Percentiles rank a stretch among this genome's conserved stretches.
Evolutionary conservation across 2,797 vertebrate genomes (phyloP).

Genomic region (Agapornis canus): DNA sequence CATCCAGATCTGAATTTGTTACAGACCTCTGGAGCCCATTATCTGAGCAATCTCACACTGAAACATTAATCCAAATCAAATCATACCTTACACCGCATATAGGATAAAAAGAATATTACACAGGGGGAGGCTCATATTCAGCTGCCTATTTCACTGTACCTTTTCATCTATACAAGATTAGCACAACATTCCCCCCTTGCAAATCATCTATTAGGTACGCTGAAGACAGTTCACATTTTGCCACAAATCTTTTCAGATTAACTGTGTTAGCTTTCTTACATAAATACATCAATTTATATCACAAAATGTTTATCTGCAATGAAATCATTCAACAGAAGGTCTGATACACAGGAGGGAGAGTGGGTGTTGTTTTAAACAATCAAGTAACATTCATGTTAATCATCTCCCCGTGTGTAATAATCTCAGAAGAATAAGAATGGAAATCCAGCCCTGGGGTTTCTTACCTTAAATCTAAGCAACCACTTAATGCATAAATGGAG

Average conservation of each 20-base stretch:
- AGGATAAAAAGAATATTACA: slow-evolving; percentile 83
- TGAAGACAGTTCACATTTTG: slow-evolving; percentile 7
- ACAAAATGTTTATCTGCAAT: not conserved
- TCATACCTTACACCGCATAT: slow-evolving; percentile 74
- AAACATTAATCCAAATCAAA: slow-evolving; percentile 30
- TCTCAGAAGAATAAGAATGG: slow-evolving; percentile 78
- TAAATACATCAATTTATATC: not conserved
- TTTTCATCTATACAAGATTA: slow-evolving; percentile 16
- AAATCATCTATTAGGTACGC: slow-evolving; percentile 2
- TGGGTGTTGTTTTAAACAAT: not conserved
- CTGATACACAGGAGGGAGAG: not conserved
- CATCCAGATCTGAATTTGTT: slow-evolving; percentile 17
- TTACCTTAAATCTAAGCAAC: slow-evolving; percentile 99
- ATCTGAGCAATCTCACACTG: slow-evolving; percentile 39
- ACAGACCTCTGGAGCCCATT: slow-evolving; percentile 38
- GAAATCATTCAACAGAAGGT: not conserved
- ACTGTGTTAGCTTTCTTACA: not conserved
- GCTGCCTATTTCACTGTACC: not conserved
- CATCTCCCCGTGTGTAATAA: slow-evolving; percentile 81
- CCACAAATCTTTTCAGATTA: not conserved
- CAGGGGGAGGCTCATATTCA: slow-evolving; percentile 72
- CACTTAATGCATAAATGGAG: slow-evolving; percentile 93
- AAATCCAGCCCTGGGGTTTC: slow-evolving; percentile 82
- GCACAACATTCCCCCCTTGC: slow-evolving; percentile 18
- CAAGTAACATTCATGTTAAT: slow-evolving; percentile 22